Base-by-base conservation (phyloP, 2,888 invertebrate genomes). In the Xestia ashworthii region DNA sequence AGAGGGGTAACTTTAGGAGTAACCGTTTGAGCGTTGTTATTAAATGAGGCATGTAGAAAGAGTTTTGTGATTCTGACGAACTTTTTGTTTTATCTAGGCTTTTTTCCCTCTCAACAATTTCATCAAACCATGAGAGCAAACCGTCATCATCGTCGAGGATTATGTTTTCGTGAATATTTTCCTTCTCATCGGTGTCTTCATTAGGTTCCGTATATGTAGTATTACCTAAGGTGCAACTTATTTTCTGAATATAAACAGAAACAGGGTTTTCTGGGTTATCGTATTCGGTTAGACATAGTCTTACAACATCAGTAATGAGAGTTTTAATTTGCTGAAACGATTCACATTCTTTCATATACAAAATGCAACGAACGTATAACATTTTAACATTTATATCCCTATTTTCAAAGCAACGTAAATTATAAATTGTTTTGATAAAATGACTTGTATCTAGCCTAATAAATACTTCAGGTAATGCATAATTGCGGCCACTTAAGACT, bases 1-100 rank as follows among this genome's bases (percentile, higher is more conserved):
- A 79, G 79, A 81, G 79, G 71, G 81, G 81, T 76, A 81, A 76
- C 79, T 81, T 81, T 75, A 78, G 75, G 78, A 81, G 78, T 81
- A 81, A 78, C 71, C 81, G 78, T 78, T 78, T 81, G 74, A 78
- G 78, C 78, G 78, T 74, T 78, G 75, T 77, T 80, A 80, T 80
- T 80, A 80, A 80, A 77, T 80, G 76, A 72, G 82, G 82, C 68
- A 77, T 77, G 77, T 82, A 82, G 74, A 77, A 82, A 55, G 74
- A 75, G 74, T 80, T 82, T 74, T 60, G 76, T 65, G 74, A 80
- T 80, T 82, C 74, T 71, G 74, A 82, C 68, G 80, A 46, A 77
- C 74, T 75, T 74, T 71, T 82, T 75, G 77, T 75, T 82, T 80
- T 82, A 74, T 81, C 62, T 71, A 81, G 74, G 74, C 62, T 81